phyloP scores from a whole-genome alignment of 2,888 invertebrate genomes.

The Erebia epiphron region DNA sequence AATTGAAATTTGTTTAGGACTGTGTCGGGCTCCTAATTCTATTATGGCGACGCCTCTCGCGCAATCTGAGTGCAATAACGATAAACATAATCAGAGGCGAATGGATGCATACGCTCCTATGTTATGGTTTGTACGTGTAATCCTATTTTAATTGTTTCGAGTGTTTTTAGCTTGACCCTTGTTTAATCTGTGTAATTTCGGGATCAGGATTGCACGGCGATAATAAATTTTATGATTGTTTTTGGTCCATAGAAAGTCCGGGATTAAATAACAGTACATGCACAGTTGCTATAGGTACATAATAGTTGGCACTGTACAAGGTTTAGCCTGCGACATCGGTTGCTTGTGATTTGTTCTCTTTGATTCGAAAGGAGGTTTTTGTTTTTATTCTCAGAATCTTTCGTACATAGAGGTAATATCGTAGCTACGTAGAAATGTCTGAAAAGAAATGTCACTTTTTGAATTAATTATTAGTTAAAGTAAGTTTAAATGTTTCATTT shows the following conservation, averaged over 20 bases:
- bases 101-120: slow-evolving; percentile 43
- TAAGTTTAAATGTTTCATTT: too few relatives aligned
- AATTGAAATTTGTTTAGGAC: slow-evolving; percentile 82
- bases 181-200: slow-evolving; percentile 22
- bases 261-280: neutral
- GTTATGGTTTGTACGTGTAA: slow-evolving; percentile 30
- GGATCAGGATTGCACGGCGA: slow-evolving; percentile 18
- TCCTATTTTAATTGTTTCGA: slow-evolving; percentile 33
- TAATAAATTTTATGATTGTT: slow-evolving; percentile 18
- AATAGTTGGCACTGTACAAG: neutral
- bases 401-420: too few relatives aligned
- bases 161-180: slow-evolving; percentile 24
- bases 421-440: too few relatives aligned
- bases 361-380: neutral
- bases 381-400: too few relatives aligned
- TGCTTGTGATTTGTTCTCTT: neutral
- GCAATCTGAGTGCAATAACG: slow-evolving; percentile 71
- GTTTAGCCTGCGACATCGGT: neutral
- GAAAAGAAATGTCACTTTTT: neutral
- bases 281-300: neutral
- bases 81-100: slow-evolving; percentile 69
- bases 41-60: slow-evolving; percentile 66
- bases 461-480: neutral
- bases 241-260: neutral
- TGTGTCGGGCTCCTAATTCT: slow-evolving; percentile 71